Evolutionary conservation across 2,113 vertebrate genomes (phyloP), one percentile per base, ranked within the genome.

Genomic region (Amphiprion percula): DNA sequence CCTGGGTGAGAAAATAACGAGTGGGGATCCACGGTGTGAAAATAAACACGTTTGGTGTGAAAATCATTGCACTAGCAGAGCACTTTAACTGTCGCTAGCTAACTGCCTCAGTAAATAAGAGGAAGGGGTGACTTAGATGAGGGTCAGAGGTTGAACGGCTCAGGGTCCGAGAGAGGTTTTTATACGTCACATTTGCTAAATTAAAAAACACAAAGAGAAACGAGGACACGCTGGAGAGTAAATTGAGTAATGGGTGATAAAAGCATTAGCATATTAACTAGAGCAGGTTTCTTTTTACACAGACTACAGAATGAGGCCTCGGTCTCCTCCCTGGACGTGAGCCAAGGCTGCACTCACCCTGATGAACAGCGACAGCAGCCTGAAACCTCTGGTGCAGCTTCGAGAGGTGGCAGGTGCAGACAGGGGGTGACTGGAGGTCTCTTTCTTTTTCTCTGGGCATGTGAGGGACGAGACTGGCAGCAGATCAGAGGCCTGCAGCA

Each of bases 261-360:
- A 68, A 72, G 66, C 63, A 91, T 92, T 92, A 90, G 90, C 91
- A 91, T 93, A 88, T 93, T 91, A 93, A 93, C 91, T 81, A 88
- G 66, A 67, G 10, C 14, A 3, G 63, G 66, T 77, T 85, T 90
- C 79, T 77, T 66, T 86, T 91, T 88, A 81, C 78, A 81, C 70
- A 66, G 30, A 50, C 81, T 49, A 71, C 63, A 62, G 79, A 56
- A 69, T 17, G 55, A 58, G 77, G 74, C 62, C 52, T 37, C 65
- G 10, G 56, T 53, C 83, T 83, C 19, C 56, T 59, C 37, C 49
- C 64, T 93, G 94, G 90, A 90, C 11, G 9, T 10, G 0, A 1
- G 88, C 93, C 89, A 91, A 68, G 12, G 44, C 74, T 68, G 72
- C 87, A 91, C 87, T 93, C 83, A 62, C 58, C 66, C 62, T 93